Evolutionary conservation across 2,888 invertebrate species (phyloP).

Genomic region (Monochamus alternatus): DNA sequence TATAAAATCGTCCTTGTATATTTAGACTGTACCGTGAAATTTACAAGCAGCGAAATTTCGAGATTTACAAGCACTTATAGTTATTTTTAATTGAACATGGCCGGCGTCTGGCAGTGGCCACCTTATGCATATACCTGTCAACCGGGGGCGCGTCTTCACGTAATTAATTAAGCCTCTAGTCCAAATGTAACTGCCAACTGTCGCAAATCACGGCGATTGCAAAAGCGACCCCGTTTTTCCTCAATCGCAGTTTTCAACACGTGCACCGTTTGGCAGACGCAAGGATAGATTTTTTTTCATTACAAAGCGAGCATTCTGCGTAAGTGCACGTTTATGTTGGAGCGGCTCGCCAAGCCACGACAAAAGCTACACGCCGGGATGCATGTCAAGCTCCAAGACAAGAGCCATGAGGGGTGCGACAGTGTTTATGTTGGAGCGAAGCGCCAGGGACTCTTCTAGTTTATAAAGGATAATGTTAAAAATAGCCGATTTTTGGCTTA

Average conservation of each 20-base stretch:
- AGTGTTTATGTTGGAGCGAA: too few relatives aligned
- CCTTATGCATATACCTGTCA: slow-evolving; percentile 4
- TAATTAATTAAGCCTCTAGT: not conserved
- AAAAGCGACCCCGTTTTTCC: slow-evolving; percentile 2
- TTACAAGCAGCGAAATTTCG: slow-evolving; percentile 3
- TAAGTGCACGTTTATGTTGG: too few relatives aligned
- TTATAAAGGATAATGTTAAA: too few relatives aligned
- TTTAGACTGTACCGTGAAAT: slow-evolving; percentile 3
- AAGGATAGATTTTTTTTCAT: not conserved
- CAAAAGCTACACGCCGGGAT: too few relatives aligned
- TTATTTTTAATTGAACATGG: not conserved
- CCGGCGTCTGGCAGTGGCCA: not conserved
- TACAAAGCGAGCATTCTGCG: too few relatives aligned
- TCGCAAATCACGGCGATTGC: not conserved
- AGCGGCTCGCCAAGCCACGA: too few relatives aligned
- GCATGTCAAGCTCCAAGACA: too few relatives aligned
- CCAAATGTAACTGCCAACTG: not conserved
- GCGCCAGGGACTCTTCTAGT: too few relatives aligned
- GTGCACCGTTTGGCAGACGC: slow-evolving; percentile 18
- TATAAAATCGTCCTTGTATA: slow-evolving; percentile 13
- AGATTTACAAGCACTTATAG: slow-evolving; percentile 4
- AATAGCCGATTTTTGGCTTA: too few relatives aligned
- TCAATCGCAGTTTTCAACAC: not conserved
- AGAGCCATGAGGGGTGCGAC: too few relatives aligned
- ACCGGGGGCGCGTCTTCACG: not conserved